Conservation (phyloP, 2,797 vertebrate genomes). For the Kryptolebias ocellatus region DNA sequence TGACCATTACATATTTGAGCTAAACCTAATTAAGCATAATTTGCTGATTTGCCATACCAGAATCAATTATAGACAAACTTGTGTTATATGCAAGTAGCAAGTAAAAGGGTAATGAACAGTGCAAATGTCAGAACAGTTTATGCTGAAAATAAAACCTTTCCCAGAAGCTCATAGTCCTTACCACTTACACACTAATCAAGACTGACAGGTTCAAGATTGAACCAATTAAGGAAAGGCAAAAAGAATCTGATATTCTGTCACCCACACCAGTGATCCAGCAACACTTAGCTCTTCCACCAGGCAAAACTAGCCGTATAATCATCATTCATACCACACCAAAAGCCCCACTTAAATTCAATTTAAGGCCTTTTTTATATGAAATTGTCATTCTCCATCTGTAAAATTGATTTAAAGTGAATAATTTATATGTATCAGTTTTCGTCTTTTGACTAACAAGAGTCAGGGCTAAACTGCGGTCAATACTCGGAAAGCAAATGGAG, state of each 20-base stretch:
- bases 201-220: slow-evolving; percentile 83
- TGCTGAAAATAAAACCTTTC: slow-evolving; percentile 70
- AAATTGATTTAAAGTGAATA: slow-evolving; percentile 28
- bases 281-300: slow-evolving; percentile 65
- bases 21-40: slow-evolving; percentile 48
- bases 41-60: slow-evolving; percentile 48
- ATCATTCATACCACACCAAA: slow-evolving; percentile 33
- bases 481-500: slow-evolving; percentile 68
- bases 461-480: slow-evolving; percentile 65
- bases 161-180: slow-evolving; percentile 58
- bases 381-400: slow-evolving; percentile 34
- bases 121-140: slow-evolving; percentile 59
- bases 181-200: slow-evolving; percentile 75
- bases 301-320: slow-evolving; percentile 57
- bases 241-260: slow-evolving; percentile 80
- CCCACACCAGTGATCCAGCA: slow-evolving; percentile 74
- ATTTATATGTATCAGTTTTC: slow-evolving; percentile 25
- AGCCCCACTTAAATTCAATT: slow-evolving; percentile 29
- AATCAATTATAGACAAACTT: slow-evolving; percentile 48
- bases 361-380: slow-evolving; percentile 15
- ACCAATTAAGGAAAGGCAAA: slow-evolving; percentile 80
- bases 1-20: slow-evolving; percentile 60
- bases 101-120: slow-evolving; percentile 51
- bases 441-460: slow-evolving; percentile 53
- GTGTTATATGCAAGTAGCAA: slow-evolving; percentile 34